These are phyloP conservation scores for Alcedo atthis DNA, from an alignment of 2,797 vertebrate genomes.

Conservation along the genomic window DNA sequence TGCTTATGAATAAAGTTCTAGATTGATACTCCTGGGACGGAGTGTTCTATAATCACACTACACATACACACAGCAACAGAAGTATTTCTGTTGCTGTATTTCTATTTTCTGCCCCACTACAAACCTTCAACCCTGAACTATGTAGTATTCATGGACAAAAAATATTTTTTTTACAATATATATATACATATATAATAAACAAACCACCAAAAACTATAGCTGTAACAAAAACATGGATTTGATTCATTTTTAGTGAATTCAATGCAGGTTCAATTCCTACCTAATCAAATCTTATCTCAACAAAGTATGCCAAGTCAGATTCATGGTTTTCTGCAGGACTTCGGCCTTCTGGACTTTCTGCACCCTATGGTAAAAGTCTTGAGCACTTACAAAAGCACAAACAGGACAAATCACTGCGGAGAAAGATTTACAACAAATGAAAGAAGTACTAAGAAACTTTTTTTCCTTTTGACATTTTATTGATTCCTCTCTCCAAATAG, in stretches of 20 bases:
- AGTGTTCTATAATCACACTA: neutral
- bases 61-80: neutral
- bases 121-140: neutral
- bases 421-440: neutral
- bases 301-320: neutral
- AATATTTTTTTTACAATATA: no score
- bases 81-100: neutral
- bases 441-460: neutral
- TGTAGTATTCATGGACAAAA: neutral
- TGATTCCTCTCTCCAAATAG: neutral
- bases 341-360: neutral
- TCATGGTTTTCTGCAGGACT: neutral
- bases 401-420: neutral
- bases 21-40: neutral
- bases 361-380: neutral
- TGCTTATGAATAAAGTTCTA: neutral
- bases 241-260: neutral
- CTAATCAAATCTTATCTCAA: neutral
- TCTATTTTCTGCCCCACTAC: neutral
- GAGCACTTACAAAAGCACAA: neutral
- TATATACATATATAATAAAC: no score
- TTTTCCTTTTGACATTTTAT: neutral
- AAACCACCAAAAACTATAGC: no score
- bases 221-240: neutral
- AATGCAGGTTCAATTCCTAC: neutral